Base-by-base conservation (phyloP, 2,113 vertebrate genomes). In the Tringa solitaria region DNA sequence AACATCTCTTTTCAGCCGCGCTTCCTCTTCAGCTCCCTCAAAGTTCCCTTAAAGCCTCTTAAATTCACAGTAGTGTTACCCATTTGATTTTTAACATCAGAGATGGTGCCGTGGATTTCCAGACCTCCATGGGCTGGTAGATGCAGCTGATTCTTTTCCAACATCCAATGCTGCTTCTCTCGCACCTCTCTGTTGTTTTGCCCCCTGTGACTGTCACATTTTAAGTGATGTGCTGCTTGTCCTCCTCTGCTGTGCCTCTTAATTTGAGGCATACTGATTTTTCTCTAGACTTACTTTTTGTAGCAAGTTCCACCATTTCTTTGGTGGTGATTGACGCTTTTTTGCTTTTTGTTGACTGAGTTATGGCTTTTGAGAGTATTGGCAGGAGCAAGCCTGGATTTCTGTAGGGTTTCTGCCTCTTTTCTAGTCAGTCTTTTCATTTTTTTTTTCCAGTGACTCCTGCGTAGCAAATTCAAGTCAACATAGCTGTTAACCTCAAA, bases 1-100 rank as follows among this genome's bases (percentile, higher is more conserved):
- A 57, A 20, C 19, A 10, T 77, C 81, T 73, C 87, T 76, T 84
- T 90, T 57, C 56, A 35, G 69, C 0, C 0, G 39, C 2, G 1
- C 9, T 84, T 87, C 80, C 67, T 30, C 39, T 22, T 30, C 2
- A 1, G 13, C 83, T 76, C 24, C 30, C 46, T 77, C 45, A 4
- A 9, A 0, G 45, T 43, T 56, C 78, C 78, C 23, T 45, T 19
- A 3, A 11, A 18, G 32, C 39, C 53, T 43, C 35, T 22, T 1
- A 32, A 32, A 16, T 7, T 72, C 68, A 1, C 27, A 4, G 43
- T 3, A 26, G 30, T 0, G 20, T 23, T 67, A 1, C 28, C 10
- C 6, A 21, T 6, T 18, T 6, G 24, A 1, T 68, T 65, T 87
- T 74, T 19, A 6, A 1, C 33, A 0, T 2, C 7, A 0, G 39